Evolutionary conservation across 2,888 invertebrate species (phyloP).

Genomic region (Alsophila aescularia): DNA sequence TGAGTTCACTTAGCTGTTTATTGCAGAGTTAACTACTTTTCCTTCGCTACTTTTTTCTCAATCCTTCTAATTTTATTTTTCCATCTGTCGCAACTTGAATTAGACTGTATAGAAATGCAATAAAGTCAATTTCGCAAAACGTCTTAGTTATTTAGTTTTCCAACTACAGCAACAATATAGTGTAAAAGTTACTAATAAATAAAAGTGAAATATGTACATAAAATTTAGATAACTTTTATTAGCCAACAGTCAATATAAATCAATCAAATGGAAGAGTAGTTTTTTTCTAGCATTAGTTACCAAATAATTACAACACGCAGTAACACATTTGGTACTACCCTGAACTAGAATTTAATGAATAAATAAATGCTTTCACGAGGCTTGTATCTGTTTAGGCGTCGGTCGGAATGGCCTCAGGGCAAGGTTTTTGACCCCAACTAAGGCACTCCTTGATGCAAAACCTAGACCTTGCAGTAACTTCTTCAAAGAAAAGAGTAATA

Average conservation of each 20-base stretch:
- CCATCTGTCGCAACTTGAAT: too few species aligned
- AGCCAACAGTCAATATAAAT: conserved; percentile 61
- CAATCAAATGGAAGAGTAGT: conserved; percentile 48
- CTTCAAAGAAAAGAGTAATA: conserved; percentile 52
- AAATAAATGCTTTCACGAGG: conserved; percentile 68
- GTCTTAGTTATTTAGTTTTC: too few species aligned
- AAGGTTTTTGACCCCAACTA: conserved; percentile 63
- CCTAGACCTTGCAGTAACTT: conserved; percentile 55
- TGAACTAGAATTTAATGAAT: conserved; percentile 45
- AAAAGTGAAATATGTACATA: conserved; percentile 5
- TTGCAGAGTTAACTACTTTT: too few species aligned
- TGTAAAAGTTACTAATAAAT: conserved; percentile 7
- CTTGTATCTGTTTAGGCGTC: conserved; percentile 63
- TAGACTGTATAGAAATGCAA: too few species aligned
- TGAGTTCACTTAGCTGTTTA: too few species aligned
- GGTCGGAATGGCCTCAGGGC: conserved; percentile 59
- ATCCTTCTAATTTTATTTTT: too few species aligned
- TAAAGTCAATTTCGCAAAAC: too few species aligned
- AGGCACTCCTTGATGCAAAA: conserved; percentile 58
- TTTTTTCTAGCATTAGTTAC: conserved; percentile 43
- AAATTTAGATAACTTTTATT: conserved; percentile 58
- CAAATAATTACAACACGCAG: conserved; percentile 56
- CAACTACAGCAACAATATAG: not conserved
- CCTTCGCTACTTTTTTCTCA: too few species aligned
- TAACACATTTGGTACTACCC: conserved; percentile 54